Evolutionary conservation across 1,140 invertebrate genomes (phyloP).

Genomic region (Euwallacea fornicatus): DNA sequence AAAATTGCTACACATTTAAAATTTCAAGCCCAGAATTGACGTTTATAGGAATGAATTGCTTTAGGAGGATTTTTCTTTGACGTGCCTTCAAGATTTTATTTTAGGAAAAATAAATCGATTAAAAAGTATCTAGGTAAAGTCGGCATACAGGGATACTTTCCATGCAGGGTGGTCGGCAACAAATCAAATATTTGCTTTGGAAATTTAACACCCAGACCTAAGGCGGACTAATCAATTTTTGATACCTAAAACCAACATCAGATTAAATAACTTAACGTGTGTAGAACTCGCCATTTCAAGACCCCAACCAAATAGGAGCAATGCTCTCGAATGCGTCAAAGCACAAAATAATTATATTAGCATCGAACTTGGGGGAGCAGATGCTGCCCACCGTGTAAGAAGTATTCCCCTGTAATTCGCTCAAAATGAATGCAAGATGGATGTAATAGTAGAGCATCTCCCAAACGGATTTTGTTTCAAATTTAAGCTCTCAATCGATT

Average conservation of each 20-base stretch:
- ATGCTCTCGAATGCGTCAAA: conserved; percentile 27
- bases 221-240: conserved; percentile 22
- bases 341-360: conserved; percentile 33
- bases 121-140: conserved; percentile 1
- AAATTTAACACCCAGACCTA: conserved; percentile 9
- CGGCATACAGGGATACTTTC: background rate
- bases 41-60: no score
- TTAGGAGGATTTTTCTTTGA: no score
- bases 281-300: conserved; percentile 27
- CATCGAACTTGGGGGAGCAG: conserved; percentile 24
- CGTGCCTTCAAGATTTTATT: no score
- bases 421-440: conserved; percentile 11
- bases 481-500: no score
- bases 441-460: background rate
- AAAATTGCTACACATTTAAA: no score
- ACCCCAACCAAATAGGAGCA: conserved; percentile 27
- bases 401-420: conserved; percentile 13
- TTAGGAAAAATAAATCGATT: background rate
- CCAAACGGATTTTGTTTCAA: no score
- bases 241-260: conserved; percentile 24
- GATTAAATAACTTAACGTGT: conserved; percentile 30
- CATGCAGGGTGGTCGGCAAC: background rate
- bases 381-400: conserved; percentile 18
- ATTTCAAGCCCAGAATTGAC: no score
- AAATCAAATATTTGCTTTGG: conserved; percentile 18